phyloP scores from a whole-genome alignment of 2,113 vertebrate genomes.

The Trogon surrucura region DNA sequence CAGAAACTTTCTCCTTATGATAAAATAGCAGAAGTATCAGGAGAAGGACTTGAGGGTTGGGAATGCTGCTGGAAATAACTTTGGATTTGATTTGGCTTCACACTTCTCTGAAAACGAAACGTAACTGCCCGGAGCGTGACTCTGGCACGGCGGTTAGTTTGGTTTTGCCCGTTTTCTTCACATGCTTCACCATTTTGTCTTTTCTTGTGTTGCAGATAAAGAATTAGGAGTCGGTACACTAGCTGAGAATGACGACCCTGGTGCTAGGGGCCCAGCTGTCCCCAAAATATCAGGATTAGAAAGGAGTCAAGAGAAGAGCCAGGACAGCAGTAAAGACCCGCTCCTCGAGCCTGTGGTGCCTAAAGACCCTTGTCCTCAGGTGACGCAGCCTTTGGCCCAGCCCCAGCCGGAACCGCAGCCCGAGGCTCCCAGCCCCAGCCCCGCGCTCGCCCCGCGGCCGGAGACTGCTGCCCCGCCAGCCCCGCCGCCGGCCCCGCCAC shows the following conservation, averaged over 20 bases:
- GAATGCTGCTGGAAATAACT: not conserved
- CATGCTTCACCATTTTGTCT: not conserved
- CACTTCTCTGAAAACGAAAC: accelerated
- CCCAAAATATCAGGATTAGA: slow-evolving; percentile 97
- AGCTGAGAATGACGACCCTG: slow-evolving; percentile 87
- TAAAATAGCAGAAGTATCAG: not conserved
- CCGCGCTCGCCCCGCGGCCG: slow-evolving; percentile 24
- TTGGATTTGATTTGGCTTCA: not conserved
- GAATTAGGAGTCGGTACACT: slow-evolving; percentile 83
- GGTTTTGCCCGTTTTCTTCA: accelerated
- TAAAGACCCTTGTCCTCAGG: slow-evolving; percentile 77
- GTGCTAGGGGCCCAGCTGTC: slow-evolving; percentile 84
- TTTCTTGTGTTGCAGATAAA: slow-evolving; percentile 79
- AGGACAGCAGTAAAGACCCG: slow-evolving; percentile 86
- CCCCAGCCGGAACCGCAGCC: slow-evolving; percentile 63
- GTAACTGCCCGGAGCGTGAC: accelerated
- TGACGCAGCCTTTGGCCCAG: slow-evolving; percentile 44
- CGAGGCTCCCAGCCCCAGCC: slow-evolving; percentile 67
- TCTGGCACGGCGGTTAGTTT: no score
- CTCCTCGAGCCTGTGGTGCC: slow-evolving; percentile 78
- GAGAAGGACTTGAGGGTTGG: not conserved
- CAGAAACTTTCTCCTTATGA: not conserved
- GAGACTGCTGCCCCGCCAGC: slow-evolving; percentile 60
- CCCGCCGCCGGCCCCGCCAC: slow-evolving; percentile 71
- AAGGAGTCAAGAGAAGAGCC: slow-evolving; percentile 95